Evolutionary conservation across 2,888 invertebrate genomes (phyloP).

Genomic region (Synanthedon myopaeformis): DNA sequence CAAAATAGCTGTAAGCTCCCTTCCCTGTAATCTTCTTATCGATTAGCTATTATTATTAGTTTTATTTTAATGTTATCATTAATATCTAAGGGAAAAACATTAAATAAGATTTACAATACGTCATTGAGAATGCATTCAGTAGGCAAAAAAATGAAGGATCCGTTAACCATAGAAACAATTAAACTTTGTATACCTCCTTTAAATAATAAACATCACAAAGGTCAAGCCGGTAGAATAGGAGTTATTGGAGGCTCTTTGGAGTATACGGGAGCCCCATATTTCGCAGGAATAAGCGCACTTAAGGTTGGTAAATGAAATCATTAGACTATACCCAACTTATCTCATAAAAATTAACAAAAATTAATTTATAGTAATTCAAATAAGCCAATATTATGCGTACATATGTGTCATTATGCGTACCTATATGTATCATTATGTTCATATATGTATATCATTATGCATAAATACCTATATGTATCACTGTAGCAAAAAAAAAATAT

Average conservation of each 20-base stretch:
- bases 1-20: too few species aligned
- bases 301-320: conserved; percentile 52
- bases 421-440: not conserved
- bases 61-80: not conserved
- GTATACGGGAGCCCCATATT: conserved; percentile 98
- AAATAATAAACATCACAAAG: conserved; percentile 80
- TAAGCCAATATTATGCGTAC: too few species aligned
- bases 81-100: not conserved
- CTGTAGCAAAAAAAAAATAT: too few species aligned
- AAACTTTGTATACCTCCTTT: conserved; percentile 73
- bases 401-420: too few species aligned
- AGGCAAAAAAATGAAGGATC: not conserved
- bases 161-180: conserved; percentile 17
- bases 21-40: too few species aligned
- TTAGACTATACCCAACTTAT: not conserved
- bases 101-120: not conserved
- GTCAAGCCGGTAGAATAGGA: conserved; percentile 91
- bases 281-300: conserved; percentile 90
- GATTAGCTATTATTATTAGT: not conserved
- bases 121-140: not conserved
- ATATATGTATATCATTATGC: too few species aligned
- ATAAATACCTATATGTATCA: too few species aligned
- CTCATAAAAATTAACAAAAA: not conserved
- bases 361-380: not conserved
- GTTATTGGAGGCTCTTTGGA: conserved; percentile 95